Base-by-base conservation (phyloP, 1,140 invertebrate genomes). In the Hypsibius dujardini region DNA sequence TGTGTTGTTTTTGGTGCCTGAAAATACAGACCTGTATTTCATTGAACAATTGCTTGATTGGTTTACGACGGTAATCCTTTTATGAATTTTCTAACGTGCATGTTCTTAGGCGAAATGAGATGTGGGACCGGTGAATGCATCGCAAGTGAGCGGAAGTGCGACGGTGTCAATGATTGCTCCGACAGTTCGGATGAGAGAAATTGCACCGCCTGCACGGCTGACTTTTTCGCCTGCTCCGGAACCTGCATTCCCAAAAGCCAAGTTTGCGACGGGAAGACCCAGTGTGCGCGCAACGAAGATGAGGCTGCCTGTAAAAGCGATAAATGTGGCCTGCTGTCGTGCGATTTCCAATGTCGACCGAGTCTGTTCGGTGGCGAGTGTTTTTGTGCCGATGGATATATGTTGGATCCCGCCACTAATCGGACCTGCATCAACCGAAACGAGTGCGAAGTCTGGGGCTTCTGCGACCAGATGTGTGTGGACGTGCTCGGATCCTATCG, bases 401-500 rank as follows among this genome's bases (percentile, higher is more conserved):
- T 79, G 72, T 74, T 85, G 83, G 77, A 85, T 86, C 76, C 82
- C 87, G 45, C 87, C 1, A 90, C 95, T 79, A 88, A 90, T 74
- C 83, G 86, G 74, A 88, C 88, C 7, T 98, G 95, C 77, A 84
- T 86, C 73, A 87, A 98, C 81, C 84, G 87, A 72, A 86, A 98
- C 80, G 94, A 98, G 80, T 98, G 95, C 80, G 77, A 82, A 2
- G 89, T 92, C 79, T 97, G 92, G 90, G 92, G 92, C 15, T 92
- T 86, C 78, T 98, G 94, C 80, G 92, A 97, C 77, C 95, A 98
- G 78, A 81, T 89, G 1, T 98, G 94, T 78, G 84, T 86, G 2
- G 96, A 97, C 78, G 88, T 85, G 0, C 85, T 85, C 1, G 82
- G 88, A 74, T 85, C 87, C 0, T 97, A 89, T 78, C 84, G 80